Percentiles rank a stretch among this genome's conserved stretches.
phyloP scores from a whole-genome alignment of 2,888 invertebrate species.

The Ligdia adustata region DNA sequence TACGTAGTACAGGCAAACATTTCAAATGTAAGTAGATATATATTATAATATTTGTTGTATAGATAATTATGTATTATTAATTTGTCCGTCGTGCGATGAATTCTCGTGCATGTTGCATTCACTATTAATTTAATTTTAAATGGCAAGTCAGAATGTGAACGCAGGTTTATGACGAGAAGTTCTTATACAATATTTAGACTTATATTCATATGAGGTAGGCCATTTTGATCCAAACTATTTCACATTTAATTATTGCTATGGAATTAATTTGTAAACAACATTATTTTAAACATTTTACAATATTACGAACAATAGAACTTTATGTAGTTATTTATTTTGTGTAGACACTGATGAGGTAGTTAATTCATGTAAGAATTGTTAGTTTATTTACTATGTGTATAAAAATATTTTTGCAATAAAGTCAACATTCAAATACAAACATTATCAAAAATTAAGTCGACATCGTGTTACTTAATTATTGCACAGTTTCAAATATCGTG shows the following conservation, averaged over 20 bases:
- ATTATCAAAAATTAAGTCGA: slow-evolving; percentile 77
- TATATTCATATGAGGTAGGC: slow-evolving; percentile 56
- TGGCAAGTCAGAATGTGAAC: slow-evolving; percentile 33
- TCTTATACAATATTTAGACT: slow-evolving; percentile 26
- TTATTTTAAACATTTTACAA: slow-evolving; percentile 11
- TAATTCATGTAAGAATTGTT: slow-evolving; percentile 59
- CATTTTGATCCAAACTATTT: slow-evolving; percentile 52
- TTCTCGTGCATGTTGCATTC: no score
- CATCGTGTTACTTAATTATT: slow-evolving; percentile 76
- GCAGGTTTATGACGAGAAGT: slow-evolving; percentile 27
- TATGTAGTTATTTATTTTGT: slow-evolving; percentile 21
- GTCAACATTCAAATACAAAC: slow-evolving; percentile 81
- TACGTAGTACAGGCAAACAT: slow-evolving; percentile 53
- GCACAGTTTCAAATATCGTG: slow-evolving; percentile 56
- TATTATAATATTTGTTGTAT: slow-evolving; percentile 12
- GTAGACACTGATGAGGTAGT: slow-evolving; percentile 76
- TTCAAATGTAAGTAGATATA: slow-evolving; percentile 27
- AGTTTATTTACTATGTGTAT: slow-evolving; percentile 70
- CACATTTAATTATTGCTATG: slow-evolving; percentile 40
- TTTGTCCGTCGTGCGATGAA: slow-evolving; percentile 23
- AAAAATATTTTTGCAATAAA: slow-evolving; percentile 83
- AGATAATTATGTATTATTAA: slow-evolving; percentile 25
- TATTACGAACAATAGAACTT: slow-evolving; percentile 15
- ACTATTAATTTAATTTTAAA: slow-evolving; percentile 18
- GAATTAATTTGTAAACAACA: slow-evolving; percentile 24